These are phyloP conservation scores for Synanthedon andrenaeformis DNA, from an alignment of 2,888 invertebrate genomes.

Conservation along the genomic window DNA sequence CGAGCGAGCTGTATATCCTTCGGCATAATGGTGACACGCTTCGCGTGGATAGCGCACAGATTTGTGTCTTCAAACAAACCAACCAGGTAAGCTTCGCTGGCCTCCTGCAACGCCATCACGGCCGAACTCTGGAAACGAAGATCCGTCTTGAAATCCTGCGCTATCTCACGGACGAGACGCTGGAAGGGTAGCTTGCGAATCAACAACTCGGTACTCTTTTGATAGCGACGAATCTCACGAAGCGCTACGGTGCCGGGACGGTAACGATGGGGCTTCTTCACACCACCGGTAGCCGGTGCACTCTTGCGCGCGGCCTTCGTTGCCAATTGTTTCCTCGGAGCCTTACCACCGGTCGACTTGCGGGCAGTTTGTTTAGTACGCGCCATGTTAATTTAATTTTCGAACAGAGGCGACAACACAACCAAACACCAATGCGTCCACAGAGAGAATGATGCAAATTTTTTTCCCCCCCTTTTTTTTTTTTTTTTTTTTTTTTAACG, in stretches of 20 bases:
- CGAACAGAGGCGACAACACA: too few relatives aligned
- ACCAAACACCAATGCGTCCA: too few relatives aligned
- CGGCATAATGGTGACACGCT: constrained; percentile 54
- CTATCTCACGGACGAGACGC: constrained; percentile 78
- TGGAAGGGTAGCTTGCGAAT: constrained; percentile 81
- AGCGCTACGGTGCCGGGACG: constrained; percentile 65
- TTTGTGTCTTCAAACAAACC: too few relatives aligned
- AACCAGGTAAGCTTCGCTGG: too few relatives aligned
- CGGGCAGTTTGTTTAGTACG: too few relatives aligned
- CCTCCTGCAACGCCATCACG: constrained; percentile 70
- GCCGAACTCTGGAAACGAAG: constrained; percentile 78
- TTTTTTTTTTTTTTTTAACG: too few relatives aligned
- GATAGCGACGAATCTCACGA: constrained; percentile 78
- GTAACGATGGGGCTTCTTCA: too few relatives aligned
- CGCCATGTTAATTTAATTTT: too few relatives aligned
- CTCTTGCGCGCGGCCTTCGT: constrained; percentile 73
- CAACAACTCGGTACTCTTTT: constrained; percentile 79
- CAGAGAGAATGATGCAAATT: too few relatives aligned
- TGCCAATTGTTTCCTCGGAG: too few relatives aligned
- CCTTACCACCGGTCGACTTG: too few relatives aligned
- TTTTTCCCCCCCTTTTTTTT: too few relatives aligned
- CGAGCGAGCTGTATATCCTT: constrained; percentile 52
- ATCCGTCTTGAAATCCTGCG: constrained; percentile 52
- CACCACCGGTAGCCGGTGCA: constrained; percentile 77
- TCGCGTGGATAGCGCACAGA: constrained; percentile 21